Evolutionary conservation across 2,888 invertebrate species (phyloP).

Genomic region (Mesodorylaimus sp.): DNA sequence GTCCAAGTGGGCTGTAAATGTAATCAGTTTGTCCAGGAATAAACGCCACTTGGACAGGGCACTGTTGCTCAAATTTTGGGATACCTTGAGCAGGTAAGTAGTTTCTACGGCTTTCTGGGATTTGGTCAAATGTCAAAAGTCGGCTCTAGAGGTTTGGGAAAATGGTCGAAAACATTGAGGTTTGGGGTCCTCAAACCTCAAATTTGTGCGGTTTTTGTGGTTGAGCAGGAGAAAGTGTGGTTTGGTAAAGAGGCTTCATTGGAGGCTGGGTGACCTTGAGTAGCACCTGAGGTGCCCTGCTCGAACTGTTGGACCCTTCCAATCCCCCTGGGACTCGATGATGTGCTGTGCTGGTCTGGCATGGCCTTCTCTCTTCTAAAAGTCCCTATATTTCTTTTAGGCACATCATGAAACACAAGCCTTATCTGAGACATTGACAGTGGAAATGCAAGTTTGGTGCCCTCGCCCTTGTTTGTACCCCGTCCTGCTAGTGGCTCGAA

Average conservation of each 20-base stretch:
- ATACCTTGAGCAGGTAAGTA: slow-evolving; percentile 66
- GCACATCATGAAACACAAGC: slow-evolving; percentile 69
- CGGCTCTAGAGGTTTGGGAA: neutral
- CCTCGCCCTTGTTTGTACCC: neutral
- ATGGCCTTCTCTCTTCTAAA: neutral
- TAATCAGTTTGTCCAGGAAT: slow-evolving; percentile 70
- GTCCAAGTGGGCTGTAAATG: slow-evolving; percentile 84
- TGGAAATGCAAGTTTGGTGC: neutral
- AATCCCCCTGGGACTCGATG: no score
- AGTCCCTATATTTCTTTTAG: slow-evolving; percentile 42
- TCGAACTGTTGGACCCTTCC: no score
- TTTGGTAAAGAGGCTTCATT: no score
- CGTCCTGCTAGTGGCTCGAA: no score
- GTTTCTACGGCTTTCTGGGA: neutral
- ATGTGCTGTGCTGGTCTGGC: neutral
- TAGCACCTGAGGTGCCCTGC: no score
- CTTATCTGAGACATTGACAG: slow-evolving; percentile 53
- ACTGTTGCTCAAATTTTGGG: slow-evolving; percentile 87
- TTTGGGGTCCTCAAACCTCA: no score
- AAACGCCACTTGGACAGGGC: slow-evolving; percentile 93
- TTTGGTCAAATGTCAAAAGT: slow-evolving; percentile 24
- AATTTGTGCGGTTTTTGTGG: no score
- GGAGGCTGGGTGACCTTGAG: no score
- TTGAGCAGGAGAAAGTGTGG: no score
- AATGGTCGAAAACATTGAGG: no score